A percentile compares a stretch with the other conserved stretches of the same genome.
Conservation (phyloP, 2,888 invertebrate genomes). For the Bellardia bayeri region DNA sequence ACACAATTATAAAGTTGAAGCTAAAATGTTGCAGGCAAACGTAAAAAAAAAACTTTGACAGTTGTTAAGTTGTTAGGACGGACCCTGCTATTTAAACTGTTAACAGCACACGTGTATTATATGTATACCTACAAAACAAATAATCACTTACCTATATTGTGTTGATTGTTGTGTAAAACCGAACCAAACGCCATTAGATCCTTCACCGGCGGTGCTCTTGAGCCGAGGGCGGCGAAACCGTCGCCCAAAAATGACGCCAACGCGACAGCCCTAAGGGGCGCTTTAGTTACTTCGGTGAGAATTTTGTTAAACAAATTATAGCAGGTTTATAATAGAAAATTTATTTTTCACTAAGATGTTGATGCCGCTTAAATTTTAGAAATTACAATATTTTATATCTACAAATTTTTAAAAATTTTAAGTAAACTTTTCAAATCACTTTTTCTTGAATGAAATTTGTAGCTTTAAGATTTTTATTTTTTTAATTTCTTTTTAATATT, state of each 20-base stretch:
- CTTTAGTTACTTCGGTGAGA: conserved; percentile 85
- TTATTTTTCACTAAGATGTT: neutral
- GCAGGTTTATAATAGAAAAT: conserved; percentile 44
- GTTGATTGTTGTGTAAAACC: conserved; percentile 84
- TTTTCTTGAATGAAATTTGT: conserved; percentile 7
- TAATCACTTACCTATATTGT: conserved; percentile 83
- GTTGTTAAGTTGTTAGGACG: neutral
- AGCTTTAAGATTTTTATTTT: conserved; percentile 16
- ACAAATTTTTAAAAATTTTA: neutral
- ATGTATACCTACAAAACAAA: neutral
- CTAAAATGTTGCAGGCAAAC: neutral
- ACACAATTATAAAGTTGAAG: neutral
- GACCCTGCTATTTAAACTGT: neutral
- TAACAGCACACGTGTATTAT: neutral
- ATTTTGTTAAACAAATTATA: conserved; percentile 80
- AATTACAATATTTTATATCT: too few relatives aligned
- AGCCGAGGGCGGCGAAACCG: conserved; percentile 84
- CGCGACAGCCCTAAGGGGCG: conserved; percentile 85
- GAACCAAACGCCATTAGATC: conserved; percentile 85
- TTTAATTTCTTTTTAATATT: conserved; percentile 16
- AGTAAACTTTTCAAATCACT: neutral
- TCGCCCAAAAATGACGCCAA: conserved; percentile 85
- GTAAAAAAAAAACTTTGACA: conserved; percentile 36
- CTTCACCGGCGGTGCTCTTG: conserved; percentile 84
- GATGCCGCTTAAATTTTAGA: too few relatives aligned